A percentile compares a stretch with the other conserved stretches of the same genome.
Evolutionary conservation across 2,888 invertebrate genomes (phyloP).

Genomic region (Eupithecia dodoneata): DNA sequence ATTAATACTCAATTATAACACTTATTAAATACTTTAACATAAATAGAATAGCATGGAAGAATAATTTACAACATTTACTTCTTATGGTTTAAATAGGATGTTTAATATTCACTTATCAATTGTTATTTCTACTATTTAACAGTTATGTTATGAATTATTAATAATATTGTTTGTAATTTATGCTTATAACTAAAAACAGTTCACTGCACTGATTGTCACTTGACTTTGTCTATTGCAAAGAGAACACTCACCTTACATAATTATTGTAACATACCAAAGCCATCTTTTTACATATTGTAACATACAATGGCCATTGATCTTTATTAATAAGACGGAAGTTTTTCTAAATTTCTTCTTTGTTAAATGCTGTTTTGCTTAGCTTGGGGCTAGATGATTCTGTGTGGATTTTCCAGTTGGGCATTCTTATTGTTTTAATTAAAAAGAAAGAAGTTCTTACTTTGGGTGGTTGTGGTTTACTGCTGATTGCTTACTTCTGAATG

Average conservation of each 20-base stretch:
- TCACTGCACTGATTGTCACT: slow-evolving; percentile 7
- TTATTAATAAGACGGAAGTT: not conserved
- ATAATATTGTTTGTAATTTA: slow-evolving; percentile 2
- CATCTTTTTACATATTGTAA: not conserved
- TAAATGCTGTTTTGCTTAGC: too few species aligned
- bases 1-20: not conserved
- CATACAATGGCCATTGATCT: not conserved
- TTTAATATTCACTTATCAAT: not conserved
- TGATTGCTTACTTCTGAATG: not conserved
- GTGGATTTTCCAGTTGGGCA: too few species aligned
- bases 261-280: not conserved
- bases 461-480: not conserved
- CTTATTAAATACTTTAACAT: not conserved
- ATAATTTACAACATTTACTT: not conserved
- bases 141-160: not conserved
- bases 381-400: too few species aligned
- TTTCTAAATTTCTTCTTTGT: not conserved
- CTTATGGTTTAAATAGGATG: not conserved
- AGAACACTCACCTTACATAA: not conserved
- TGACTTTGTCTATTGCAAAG: not conserved
- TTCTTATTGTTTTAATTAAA: too few species aligned
- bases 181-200: slow-evolving; percentile 11
- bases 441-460: not conserved
- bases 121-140: not conserved
- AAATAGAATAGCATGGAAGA: not conserved